These are phyloP conservation scores for Nematolebias whitei DNA, from an alignment of 2,113 vertebrate genomes.

Conservation along the genomic window DNA sequence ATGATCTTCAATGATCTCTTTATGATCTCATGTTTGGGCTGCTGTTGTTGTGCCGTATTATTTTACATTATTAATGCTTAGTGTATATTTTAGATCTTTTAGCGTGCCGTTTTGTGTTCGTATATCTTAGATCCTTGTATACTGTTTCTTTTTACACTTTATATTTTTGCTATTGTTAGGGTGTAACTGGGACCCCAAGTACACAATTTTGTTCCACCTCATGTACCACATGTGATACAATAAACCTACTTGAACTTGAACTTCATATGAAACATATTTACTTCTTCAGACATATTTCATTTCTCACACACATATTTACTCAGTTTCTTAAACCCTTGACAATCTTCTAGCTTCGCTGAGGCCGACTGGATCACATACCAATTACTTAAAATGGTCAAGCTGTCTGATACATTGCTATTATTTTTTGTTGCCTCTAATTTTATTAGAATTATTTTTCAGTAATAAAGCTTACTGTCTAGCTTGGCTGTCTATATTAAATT, in stretches of 20 bases:
- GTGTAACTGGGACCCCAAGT: too few species aligned
- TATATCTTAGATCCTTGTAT: too few species aligned
- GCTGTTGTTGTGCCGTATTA: too few species aligned
- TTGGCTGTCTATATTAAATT: slow-evolving; percentile 12
- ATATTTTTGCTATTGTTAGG: too few species aligned
- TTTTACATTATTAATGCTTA: too few species aligned
- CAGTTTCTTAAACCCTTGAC: neutral
- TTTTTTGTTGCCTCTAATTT: slow-evolving; percentile 37
- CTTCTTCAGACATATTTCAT: neutral
- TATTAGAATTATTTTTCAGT: slow-evolving; percentile 26
- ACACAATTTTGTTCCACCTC: too few species aligned
- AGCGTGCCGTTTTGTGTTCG: too few species aligned
- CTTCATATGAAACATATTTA: neutral
- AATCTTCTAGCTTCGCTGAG: slow-evolving; percentile 2
- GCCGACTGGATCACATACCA: slow-evolving; percentile 36
- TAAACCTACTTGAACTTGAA: too few species aligned
- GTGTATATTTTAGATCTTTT: too few species aligned
- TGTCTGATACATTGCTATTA: slow-evolving; percentile 22
- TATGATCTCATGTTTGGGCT: too few species aligned
- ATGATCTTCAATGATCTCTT: neutral
- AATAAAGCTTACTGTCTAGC: slow-evolving; percentile 29
- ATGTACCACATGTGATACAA: too few species aligned
- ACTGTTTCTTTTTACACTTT: too few species aligned
- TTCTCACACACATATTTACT: neutral
- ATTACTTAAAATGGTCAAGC: slow-evolving; percentile 42